phyloP scores from a whole-genome alignment of 1,140 invertebrate genomes.

The Pseudachorutes palmiensis region DNA sequence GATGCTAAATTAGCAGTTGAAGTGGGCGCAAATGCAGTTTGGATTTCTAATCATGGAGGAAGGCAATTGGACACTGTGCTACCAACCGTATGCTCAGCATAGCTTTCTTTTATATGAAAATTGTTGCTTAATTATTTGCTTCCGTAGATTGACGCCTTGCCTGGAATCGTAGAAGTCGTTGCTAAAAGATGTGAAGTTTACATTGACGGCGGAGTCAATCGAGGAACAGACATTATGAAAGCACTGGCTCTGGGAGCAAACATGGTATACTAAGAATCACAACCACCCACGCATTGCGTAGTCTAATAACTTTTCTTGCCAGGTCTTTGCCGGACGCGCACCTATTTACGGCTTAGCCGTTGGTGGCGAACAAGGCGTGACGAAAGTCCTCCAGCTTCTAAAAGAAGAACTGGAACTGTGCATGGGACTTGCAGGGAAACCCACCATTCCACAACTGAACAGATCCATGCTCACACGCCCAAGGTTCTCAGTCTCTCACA shows the following conservation, averaged over 20 bases:
- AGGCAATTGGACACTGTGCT: constrained; percentile 77
- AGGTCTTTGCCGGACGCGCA: constrained; percentile 56
- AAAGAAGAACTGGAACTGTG: constrained; percentile 66
- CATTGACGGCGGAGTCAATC: constrained; percentile 42
- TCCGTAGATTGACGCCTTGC: constrained; percentile 8
- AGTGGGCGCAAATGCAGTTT: constrained; percentile 60
- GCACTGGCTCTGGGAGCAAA: constrained; percentile 48
- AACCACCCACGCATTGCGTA: no score
- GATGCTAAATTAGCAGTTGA: constrained; percentile 70
- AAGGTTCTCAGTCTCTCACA: no score
- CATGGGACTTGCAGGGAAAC: constrained; percentile 61
- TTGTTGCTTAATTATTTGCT: not conserved
- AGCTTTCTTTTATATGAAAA: not conserved
- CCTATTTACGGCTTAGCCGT: constrained; percentile 75
- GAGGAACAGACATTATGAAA: constrained; percentile 49
- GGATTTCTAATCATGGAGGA: constrained; percentile 88
- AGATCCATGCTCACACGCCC: not conserved
- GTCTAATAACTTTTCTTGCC: not conserved
- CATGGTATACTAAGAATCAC: no score
- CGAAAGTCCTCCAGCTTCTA: constrained; percentile 61
- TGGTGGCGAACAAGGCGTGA: constrained; percentile 67
- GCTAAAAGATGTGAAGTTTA: constrained; percentile 58
- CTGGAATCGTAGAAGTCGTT: constrained; percentile 7
- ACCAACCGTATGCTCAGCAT: constrained; percentile 53
- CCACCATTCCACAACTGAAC: not conserved